phyloP scores from a whole-genome alignment of 2,888 invertebrate species.

The Rosalia funebris region DNA sequence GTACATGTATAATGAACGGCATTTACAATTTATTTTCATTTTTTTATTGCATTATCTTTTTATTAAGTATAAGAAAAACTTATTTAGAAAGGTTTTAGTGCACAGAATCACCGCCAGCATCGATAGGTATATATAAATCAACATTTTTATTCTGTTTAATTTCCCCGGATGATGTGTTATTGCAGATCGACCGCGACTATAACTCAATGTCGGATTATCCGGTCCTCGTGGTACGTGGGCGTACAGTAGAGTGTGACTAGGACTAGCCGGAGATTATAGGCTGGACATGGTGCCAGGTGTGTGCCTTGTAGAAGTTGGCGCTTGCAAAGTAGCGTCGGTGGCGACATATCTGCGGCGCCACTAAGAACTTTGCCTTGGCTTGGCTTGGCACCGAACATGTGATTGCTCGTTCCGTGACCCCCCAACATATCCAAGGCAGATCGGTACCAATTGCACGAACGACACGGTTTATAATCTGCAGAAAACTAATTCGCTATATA shows the following conservation, averaged over 20 bases:
- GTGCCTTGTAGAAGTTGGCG: slow-evolving; percentile 30
- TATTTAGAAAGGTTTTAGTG: too few species aligned
- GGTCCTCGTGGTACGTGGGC: slow-evolving; percentile 17
- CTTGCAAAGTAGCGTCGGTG: slow-evolving; percentile 38
- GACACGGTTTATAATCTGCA: too few species aligned
- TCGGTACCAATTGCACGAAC: slow-evolving; percentile 10
- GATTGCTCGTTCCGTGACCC: slow-evolving; percentile 32
- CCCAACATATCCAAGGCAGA: slow-evolving; percentile 18
- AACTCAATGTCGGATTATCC: slow-evolving; percentile 26
- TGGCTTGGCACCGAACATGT: slow-evolving; percentile 32
- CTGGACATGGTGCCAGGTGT: slow-evolving; percentile 32
- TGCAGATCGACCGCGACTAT: slow-evolving; percentile 1
- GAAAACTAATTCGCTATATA: too few species aligned
- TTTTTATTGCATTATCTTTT: too few species aligned
- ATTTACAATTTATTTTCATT: too few species aligned
- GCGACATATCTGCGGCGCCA: slow-evolving; percentile 44
- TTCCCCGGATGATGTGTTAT: background rate
- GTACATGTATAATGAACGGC: too few species aligned
- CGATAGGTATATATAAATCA: too few species aligned
- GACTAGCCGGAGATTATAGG: slow-evolving; percentile 24
- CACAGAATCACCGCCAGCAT: too few species aligned
- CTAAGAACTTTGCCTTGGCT: slow-evolving; percentile 36
- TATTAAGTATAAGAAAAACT: too few species aligned
- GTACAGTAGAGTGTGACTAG: slow-evolving; percentile 27
- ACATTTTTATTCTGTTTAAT: background rate